phyloP scores from a whole-genome alignment of 2,888 invertebrate species.

The Gymnosoma rotundatum region DNA sequence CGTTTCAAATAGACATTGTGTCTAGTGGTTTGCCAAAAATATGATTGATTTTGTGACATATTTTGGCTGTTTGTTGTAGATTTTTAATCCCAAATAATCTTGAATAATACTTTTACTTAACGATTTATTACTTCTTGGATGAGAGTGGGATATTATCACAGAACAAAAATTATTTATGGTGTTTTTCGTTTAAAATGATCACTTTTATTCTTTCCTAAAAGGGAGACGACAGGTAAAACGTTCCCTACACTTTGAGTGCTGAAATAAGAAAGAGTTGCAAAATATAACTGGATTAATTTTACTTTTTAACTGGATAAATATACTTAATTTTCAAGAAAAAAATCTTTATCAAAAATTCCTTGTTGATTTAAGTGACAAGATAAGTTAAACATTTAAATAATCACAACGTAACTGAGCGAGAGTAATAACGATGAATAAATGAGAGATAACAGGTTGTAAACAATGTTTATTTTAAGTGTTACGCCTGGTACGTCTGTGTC shows the following conservation, averaged over 20 bases:
- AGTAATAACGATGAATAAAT: not conserved
- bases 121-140: not conserved
- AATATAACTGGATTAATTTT: constrained; percentile 35
- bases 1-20: constrained; percentile 81
- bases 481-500: not conserved
- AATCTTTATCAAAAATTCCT: constrained; percentile 58
- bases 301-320: constrained; percentile 12
- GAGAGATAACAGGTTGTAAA: constrained; percentile 28
- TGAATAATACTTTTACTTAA: constrained; percentile 11
- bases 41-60: constrained; percentile 82
- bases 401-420: not conserved
- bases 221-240: constrained; percentile 6
- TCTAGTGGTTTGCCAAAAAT: constrained; percentile 81
- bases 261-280: constrained; percentile 51
- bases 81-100: not conserved
- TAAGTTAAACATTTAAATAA: constrained; percentile 35
- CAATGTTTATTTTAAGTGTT: not conserved
- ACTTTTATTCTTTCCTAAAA: not conserved
- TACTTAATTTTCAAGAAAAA: not conserved
- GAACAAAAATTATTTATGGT: constrained; percentile 26
- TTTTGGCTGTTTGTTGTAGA: constrained; percentile 62
- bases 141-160: constrained; percentile 44
- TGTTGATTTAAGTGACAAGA: constrained; percentile 57
- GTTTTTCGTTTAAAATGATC: not conserved
- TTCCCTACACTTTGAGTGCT: constrained; percentile 62